A percentile compares a stretch with the other conserved stretches of the same genome.
Evolutionary conservation across 2,888 invertebrate species (phyloP).

Genomic region (Escarpia spicata): DNA sequence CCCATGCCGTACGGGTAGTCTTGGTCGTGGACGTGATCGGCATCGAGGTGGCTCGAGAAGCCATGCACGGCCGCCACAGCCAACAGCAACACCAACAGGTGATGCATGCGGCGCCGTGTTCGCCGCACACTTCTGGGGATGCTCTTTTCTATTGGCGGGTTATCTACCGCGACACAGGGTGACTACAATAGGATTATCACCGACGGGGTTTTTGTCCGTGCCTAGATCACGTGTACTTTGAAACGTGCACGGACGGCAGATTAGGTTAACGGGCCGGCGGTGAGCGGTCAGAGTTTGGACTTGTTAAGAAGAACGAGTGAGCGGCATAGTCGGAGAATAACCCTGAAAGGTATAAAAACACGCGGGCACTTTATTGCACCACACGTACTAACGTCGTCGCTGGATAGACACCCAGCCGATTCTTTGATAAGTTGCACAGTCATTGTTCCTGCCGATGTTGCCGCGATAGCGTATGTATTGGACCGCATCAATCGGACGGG

Average conservation of each 20-base stretch:
- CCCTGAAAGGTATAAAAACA: not conserved
- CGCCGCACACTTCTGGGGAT: not conserved
- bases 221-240: not conserved
- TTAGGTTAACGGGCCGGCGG: not conserved
- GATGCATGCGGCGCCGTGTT: not conserved
- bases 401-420: no score
- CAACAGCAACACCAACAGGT: not conserved
- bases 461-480: no score
- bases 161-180: not conserved
- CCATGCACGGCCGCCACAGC: not conserved
- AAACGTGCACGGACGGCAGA: not conserved
- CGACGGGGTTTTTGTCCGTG: not conserved
- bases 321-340: not conserved
- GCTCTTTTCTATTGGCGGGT: not conserved
- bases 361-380: not conserved
- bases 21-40: constrained; percentile 24
- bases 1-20: constrained; percentile 14
- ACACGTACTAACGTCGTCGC: not conserved
- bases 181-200: not conserved
- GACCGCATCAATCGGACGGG: no score
- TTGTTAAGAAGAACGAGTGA: not conserved
- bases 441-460: no score
- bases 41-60: not conserved
- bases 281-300: not conserved
- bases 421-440: no score